phyloP scores from a whole-genome alignment of 2,797 vertebrate species.

The Sarcophilus harrisii region DNA sequence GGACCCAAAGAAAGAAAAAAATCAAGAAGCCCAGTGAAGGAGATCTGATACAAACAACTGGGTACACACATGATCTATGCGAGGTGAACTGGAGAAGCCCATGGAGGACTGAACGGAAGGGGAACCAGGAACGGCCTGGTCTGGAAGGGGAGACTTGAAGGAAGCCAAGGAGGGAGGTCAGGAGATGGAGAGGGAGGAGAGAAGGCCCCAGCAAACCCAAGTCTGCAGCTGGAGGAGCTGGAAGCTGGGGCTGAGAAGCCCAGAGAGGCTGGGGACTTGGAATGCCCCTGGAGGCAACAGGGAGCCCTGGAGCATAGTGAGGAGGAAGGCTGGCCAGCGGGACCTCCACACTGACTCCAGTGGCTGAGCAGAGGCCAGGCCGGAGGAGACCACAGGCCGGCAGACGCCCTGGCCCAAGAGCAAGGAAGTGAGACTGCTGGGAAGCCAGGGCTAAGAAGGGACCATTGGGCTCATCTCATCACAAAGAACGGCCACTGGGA shows the following conservation, averaged over 20 bases:
- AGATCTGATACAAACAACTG: not conserved
- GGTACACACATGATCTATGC: accelerated
- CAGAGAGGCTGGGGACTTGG: not conserved
- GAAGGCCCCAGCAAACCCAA: not conserved
- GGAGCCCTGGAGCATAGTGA: no score
- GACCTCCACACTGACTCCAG: not conserved
- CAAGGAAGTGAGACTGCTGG: no score
- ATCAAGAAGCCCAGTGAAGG: not conserved
- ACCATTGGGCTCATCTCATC: no score
- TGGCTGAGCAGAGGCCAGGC: not conserved
- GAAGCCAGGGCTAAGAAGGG: no score
- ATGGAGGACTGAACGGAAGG: not conserved
- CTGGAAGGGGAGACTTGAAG: not conserved
- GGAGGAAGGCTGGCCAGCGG: not conserved
- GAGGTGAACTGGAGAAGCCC: not conserved
- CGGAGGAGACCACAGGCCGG: not conserved
- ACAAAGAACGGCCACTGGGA: no score
- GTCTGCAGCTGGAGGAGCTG: not conserved
- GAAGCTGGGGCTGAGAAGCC: not conserved
- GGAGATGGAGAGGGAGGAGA: not conserved
- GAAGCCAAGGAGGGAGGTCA: not conserved
- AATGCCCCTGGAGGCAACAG: not conserved
- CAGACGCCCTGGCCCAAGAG: no score
- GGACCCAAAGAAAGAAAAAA: not conserved
- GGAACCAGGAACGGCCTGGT: no score